These are phyloP conservation scores for Pardosa pseudoannulata DNA, from an alignment of 2,888 invertebrate species.

Conservation along the genomic window DNA sequence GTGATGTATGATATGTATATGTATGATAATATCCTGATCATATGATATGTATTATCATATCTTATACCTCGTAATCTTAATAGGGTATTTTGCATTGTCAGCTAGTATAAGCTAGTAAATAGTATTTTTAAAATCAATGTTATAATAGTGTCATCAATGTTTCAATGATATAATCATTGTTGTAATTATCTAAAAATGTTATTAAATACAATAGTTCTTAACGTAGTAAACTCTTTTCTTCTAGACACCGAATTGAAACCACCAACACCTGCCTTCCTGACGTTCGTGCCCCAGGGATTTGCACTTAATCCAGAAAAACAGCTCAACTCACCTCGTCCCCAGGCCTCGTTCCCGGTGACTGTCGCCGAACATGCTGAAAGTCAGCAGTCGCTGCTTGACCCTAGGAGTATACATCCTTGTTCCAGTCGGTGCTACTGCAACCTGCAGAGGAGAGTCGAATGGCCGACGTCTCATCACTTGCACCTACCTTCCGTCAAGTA, in stretches of 20 bases:
- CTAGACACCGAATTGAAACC: slow-evolving; percentile 30
- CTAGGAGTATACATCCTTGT: background rate
- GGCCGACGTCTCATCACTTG: background rate
- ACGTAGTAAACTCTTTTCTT: too few species aligned
- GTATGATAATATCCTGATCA: too few species aligned
- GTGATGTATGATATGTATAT: too few species aligned
- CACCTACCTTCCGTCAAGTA: slow-evolving; percentile 5
- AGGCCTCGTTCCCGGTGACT: background rate
- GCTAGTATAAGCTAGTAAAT: too few species aligned
- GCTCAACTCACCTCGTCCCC: background rate
- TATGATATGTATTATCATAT: too few species aligned
- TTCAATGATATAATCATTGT: too few species aligned
- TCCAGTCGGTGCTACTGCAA: background rate
- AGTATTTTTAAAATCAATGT: too few species aligned
- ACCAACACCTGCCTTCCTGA: slow-evolving; percentile 31
- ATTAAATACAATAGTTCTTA: too few species aligned
- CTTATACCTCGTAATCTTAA: too few species aligned
- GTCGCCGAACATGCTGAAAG: background rate
- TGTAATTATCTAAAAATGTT: too few species aligned
- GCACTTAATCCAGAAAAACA: background rate
- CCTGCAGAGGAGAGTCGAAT: background rate
- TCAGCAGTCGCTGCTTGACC: background rate
- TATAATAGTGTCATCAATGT: too few species aligned
- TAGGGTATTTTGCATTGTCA: too few species aligned
- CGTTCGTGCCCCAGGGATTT: slow-evolving; percentile 38